Evolutionary conservation across 2,888 invertebrate species (phyloP).

Genomic region (Tridacna gigas): DNA sequence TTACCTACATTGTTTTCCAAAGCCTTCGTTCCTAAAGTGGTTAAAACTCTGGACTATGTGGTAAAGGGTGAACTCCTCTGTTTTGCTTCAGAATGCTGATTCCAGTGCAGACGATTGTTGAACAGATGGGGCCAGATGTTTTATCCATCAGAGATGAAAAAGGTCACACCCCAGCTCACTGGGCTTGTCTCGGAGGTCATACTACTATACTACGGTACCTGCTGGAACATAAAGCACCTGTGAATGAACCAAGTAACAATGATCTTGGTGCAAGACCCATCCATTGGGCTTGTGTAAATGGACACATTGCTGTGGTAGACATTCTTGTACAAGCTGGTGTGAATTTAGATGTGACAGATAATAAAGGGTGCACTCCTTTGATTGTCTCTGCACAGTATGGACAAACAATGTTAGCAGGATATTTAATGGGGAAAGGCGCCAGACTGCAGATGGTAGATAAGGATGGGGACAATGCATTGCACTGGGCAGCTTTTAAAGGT

Average conservation of each 20-base stretch:
- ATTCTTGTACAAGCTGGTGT: slow-evolving; percentile 89
- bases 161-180: slow-evolving; percentile 97
- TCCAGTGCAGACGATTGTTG: slow-evolving; percentile 93
- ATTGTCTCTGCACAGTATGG: slow-evolving; percentile 97
- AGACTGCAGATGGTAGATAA: slow-evolving; percentile 94
- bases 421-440: slow-evolving; percentile 95
- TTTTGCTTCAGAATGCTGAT: slow-evolving; percentile 89
- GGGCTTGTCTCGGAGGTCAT: slow-evolving; percentile 95
- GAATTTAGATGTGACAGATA: slow-evolving; percentile 94
- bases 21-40: too few species aligned
- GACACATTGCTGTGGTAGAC: slow-evolving; percentile 95
- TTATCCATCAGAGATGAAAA: slow-evolving; percentile 94
- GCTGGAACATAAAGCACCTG: slow-evolving; percentile 91
- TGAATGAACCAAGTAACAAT: slow-evolving; percentile 94
- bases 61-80: neutral
- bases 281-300: slow-evolving; percentile 97
- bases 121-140: slow-evolving; percentile 90
- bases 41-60: neutral
- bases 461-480: slow-evolving; percentile 96
- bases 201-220: slow-evolving; percentile 95
- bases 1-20: too few species aligned
- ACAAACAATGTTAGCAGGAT: slow-evolving; percentile 94
- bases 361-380: slow-evolving; percentile 94
- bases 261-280: slow-evolving; percentile 96
- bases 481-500: slow-evolving; percentile 97